phyloP scores from a whole-genome alignment of 2,113 vertebrate species.

The Spilogale gracilis region DNA sequence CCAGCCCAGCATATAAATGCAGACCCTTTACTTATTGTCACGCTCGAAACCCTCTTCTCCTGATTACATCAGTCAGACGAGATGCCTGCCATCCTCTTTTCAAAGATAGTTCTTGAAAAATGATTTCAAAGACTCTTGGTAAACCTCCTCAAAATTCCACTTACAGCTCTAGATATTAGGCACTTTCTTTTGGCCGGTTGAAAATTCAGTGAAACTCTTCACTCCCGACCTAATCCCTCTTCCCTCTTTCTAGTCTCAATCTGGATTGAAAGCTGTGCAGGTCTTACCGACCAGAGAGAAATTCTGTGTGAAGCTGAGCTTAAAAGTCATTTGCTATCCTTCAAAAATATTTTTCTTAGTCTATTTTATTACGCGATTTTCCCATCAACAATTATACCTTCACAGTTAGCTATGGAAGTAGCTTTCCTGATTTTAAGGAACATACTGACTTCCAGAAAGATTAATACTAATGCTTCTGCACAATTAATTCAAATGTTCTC shows the following conservation, averaged over 20 bases:
- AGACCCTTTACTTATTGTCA: not conserved
- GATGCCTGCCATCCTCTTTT: not conserved
- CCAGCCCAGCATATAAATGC: not conserved
- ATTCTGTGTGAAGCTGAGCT: not conserved
- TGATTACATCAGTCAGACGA: not conserved
- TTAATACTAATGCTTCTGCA: not conserved
- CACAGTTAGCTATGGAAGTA: not conserved
- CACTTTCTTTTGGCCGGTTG: not conserved
- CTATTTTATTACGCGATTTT: not conserved
- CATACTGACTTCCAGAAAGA: not conserved
- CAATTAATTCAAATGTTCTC: not conserved
- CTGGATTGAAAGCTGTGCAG: not conserved
- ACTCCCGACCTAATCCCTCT: not conserved
- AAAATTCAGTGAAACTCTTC: not conserved
- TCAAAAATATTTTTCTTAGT: not conserved
- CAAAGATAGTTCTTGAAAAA: not conserved
- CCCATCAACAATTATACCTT: not conserved
- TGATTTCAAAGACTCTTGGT: slow-evolving; percentile 24
- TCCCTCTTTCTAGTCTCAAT: not conserved
- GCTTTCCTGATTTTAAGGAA: not conserved
- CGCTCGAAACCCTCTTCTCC: not conserved
- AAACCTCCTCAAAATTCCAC: slow-evolving; percentile 7
- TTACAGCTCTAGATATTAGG: not conserved
- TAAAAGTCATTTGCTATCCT: not conserved
- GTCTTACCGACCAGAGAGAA: not conserved